A percentile compares a stretch with the other conserved stretches of the same genome.
Evolutionary conservation across 1,140 invertebrate genomes (phyloP).

Genomic region (Platyura marginata): DNA sequence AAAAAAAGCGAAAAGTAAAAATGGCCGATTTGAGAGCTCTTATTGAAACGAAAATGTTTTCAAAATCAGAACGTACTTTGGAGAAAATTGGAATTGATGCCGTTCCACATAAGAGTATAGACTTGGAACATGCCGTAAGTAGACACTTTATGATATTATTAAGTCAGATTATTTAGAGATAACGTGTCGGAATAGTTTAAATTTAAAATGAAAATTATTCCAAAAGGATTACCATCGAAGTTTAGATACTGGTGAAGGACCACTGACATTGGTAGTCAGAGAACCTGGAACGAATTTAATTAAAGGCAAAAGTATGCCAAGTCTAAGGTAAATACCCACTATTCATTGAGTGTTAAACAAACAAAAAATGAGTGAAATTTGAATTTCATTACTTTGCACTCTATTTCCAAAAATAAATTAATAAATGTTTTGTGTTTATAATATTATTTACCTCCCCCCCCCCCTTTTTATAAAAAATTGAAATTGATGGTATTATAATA

Average conservation of each 20-base stretch:
- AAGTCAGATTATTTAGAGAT: too few relatives aligned
- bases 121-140: slow-evolving; percentile 49
- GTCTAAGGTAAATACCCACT: slow-evolving; percentile 76
- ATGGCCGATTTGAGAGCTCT: slow-evolving; percentile 77
- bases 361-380: too few relatives aligned
- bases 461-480: too few relatives aligned
- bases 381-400: too few relatives aligned
- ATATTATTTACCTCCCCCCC: too few relatives aligned
- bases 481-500: too few relatives aligned
- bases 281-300: slow-evolving; percentile 47
- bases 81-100: slow-evolving; percentile 81
- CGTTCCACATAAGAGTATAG: too few relatives aligned
- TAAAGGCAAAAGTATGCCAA: slow-evolving; percentile 90
- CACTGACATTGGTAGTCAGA: slow-evolving; percentile 34
- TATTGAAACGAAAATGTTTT: slow-evolving; percentile 77
- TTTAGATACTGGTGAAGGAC: slow-evolving; percentile 56
- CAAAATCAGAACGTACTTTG: slow-evolving; percentile 76
- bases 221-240: slow-evolving; percentile 57
- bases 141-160: too few relatives aligned
- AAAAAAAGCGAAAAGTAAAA: slow-evolving; percentile 74
- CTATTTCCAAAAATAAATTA: too few relatives aligned
- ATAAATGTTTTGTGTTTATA: too few relatives aligned
- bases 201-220: background rate
- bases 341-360: too few relatives aligned
- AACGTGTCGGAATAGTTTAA: too few relatives aligned